Percentiles rank a stretch among this genome's conserved stretches.
Conservation (phyloP, 2,113 vertebrate species). For the Aegithalos caudatus region DNA sequence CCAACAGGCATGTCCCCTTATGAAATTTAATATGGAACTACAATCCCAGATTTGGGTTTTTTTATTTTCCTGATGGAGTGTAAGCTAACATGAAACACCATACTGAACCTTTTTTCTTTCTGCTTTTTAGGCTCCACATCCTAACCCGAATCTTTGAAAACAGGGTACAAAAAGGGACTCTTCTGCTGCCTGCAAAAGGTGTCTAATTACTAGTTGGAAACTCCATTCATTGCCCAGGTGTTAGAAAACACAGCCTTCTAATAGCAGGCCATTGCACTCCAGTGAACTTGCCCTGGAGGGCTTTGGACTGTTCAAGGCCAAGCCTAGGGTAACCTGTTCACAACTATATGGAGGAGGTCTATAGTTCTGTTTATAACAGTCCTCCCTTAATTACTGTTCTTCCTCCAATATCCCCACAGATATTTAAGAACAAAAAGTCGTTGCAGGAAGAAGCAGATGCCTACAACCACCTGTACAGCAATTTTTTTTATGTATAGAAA, state of each 20-base stretch:
- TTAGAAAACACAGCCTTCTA: slow-evolving; percentile 6
- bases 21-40: slow-evolving; percentile 50
- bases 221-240: slow-evolving; percentile 56
- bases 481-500: neutral
- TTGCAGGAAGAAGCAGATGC: neutral
- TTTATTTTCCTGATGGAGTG: neutral
- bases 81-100: neutral
- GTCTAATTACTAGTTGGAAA: slow-evolving; percentile 53
- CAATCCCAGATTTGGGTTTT: neutral
- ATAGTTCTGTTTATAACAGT: neutral
- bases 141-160: slow-evolving; percentile 14
- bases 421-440: neutral
- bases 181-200: slow-evolving; percentile 24
- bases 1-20: neutral
- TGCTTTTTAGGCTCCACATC: neutral
- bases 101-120: neutral
- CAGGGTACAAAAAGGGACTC: neutral
- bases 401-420: neutral
- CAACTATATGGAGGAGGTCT: neutral
- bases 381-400: neutral
- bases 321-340: neutral
- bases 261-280: slow-evolving; percentile 4
- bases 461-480: slow-evolving; percentile 2
- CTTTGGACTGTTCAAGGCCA: slow-evolving; percentile 3
- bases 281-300: slow-evolving; percentile 8